These are phyloP conservation scores for Drosophila arizonae DNA, from an alignment of 1,140 invertebrate genomes.

Conservation along the genomic window DNA sequence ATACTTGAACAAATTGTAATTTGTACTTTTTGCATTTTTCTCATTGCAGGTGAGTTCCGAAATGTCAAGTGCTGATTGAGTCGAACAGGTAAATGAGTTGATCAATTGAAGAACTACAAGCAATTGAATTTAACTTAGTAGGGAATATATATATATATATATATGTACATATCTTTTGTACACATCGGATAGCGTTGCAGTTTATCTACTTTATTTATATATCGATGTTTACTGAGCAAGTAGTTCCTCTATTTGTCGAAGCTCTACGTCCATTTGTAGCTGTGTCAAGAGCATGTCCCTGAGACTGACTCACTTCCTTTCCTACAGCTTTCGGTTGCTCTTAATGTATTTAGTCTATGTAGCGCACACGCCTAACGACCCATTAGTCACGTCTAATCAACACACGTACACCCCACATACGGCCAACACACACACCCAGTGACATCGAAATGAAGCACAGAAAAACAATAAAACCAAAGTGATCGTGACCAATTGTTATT, in stretches of 20 bases:
- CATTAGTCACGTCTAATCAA: constrained; percentile 80
- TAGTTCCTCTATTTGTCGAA: too few relatives aligned
- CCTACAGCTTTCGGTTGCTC: not conserved
- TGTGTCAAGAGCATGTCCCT: constrained; percentile 36
- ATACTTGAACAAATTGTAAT: constrained; percentile 19
- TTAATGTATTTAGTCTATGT: constrained; percentile 26
- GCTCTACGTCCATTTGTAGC: not conserved
- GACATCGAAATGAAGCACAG: constrained; percentile 41
- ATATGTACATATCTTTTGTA: too few relatives aligned
- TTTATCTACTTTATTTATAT: too few relatives aligned
- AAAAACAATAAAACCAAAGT: constrained; percentile 71
- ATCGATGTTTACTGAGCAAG: too few relatives aligned
- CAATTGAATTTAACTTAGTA: not conserved
- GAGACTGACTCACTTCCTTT: not conserved
- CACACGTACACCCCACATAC: constrained; percentile 36
- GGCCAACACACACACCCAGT: constrained; percentile 15
- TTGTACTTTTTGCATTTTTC: constrained; percentile 11
- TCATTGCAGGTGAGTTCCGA: constrained; percentile 46
- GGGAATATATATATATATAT: too few relatives aligned
- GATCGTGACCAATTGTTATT: constrained; percentile 73
- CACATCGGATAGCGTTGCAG: too few relatives aligned
- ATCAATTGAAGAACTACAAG: not conserved
- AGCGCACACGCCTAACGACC: constrained; percentile 62
- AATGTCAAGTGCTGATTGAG: not conserved
- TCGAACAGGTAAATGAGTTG: not conserved